Evolutionary conservation across 2,113 vertebrate species (phyloP).

Genomic region (Dolichallabes microphthalmus): DNA sequence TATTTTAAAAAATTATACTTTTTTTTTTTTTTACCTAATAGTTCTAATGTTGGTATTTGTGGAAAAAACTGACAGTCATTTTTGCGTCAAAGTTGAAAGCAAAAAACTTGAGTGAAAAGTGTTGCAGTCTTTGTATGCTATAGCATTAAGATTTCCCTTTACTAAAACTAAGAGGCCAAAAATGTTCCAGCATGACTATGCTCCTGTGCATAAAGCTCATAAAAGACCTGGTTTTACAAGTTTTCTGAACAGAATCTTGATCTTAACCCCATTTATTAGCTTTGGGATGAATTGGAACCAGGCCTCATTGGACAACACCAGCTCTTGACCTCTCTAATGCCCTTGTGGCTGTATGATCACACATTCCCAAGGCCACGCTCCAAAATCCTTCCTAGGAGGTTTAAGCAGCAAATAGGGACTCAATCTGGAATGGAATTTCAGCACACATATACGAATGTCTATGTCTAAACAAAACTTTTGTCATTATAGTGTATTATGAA

Average conservation of each 20-base stretch:
- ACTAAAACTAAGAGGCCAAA: not conserved
- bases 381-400: not conserved
- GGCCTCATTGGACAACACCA: not conserved
- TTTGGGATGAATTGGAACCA: not conserved
- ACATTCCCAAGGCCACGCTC: not conserved
- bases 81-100: not conserved
- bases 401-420: not conserved
- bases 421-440: not conserved
- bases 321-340: not conserved
- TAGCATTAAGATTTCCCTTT: not conserved
- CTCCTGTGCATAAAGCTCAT: not conserved
- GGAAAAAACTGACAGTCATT: not conserved
- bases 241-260: not conserved
- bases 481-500: not conserved
- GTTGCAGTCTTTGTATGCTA: too few relatives aligned
- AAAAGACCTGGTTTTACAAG: not conserved
- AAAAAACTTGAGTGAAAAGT: not conserved
- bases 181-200: not conserved
- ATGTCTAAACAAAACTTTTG: not conserved
- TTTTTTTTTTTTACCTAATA: too few relatives aligned
- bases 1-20: too few relatives aligned
- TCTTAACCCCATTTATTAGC: not conserved
- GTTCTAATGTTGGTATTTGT: not conserved
- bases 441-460: not conserved
- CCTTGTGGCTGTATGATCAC: not conserved